These are phyloP conservation scores for Mus caroli DNA, from an alignment of 2,797 vertebrate genomes.

Conservation along the genomic window DNA sequence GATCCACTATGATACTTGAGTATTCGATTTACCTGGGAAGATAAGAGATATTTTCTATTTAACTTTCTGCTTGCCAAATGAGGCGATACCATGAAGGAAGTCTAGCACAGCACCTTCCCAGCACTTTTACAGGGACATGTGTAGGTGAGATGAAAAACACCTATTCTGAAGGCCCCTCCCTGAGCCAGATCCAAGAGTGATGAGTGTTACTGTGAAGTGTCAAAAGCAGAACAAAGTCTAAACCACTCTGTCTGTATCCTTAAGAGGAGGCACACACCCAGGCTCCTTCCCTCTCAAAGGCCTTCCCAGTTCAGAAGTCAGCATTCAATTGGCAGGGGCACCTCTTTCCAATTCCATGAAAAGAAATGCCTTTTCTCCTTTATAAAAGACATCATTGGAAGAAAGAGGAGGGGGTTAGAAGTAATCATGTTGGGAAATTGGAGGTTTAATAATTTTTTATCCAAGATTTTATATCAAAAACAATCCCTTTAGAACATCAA, in stretches of 20 bases:
- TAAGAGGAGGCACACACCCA: neutral
- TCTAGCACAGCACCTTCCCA: neutral
- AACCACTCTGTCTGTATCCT: neutral
- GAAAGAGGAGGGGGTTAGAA: neutral
- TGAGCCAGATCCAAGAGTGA: neutral
- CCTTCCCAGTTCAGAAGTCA: neutral
- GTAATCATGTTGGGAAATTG: neutral
- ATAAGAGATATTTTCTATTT: constrained; percentile 20
- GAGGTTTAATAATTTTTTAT: neutral
- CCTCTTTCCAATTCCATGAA: neutral
- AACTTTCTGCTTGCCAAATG: neutral
- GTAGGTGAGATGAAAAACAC: neutral
- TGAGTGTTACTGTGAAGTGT: neutral
- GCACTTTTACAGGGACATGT: no score
- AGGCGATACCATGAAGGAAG: neutral
- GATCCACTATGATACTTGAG: neutral
- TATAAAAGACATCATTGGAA: neutral
- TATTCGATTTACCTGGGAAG: neutral
- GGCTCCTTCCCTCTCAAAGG: neutral
- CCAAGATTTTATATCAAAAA: neutral
- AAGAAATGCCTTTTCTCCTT: neutral
- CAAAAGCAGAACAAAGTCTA: neutral
- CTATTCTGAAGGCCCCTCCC: neutral
- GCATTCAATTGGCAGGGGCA: neutral
- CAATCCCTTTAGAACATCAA: neutral